Base-by-base conservation (phyloP, 2,888 invertebrate genomes). In the Phanerotoma sp. region DNA sequence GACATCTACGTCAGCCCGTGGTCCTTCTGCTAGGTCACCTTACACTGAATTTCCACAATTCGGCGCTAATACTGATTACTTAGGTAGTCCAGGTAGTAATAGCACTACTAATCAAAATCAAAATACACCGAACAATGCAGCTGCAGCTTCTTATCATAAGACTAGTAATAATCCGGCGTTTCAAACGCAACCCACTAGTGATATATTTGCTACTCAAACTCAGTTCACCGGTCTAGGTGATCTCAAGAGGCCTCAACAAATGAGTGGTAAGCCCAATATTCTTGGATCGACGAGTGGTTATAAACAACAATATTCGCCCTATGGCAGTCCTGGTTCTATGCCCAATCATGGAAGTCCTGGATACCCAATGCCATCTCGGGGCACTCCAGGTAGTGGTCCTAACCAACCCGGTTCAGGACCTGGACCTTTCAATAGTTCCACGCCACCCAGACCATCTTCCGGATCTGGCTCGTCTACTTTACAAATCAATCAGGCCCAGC, bases 401-500 rank as follows among this genome's bases (percentile, higher is more conserved):
- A 72, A 69, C 54, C 75, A 70, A 57, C 68, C 66, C 73, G 63
- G 75, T 72, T 68, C 80, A 54, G 69, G 69, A 68, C 77, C 74
- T 63, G 76, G 67, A 70, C 79, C 68, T 74, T 83, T 68, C 79
- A 82, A 69, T 54, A 76, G 67, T 57, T 77, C 71, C 58, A 79
- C 82, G 9, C 82, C 82, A 2, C 80, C 80, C 3, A 73, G 82
- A 62, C 83, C 83, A 13, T 79, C 83, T 0, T 80, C 82, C 0
- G 82, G 82, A 44, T 78, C 81, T 2, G 75, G 77, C n/a, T 80
- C 83, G 9, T 79, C 85, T 28, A 84, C 84, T 33, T 78, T 92
- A 63, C 92, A 93, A 77, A 91, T 93, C 81, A 89, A 89, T 72
- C 93, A 93, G 77, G 89, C 91, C 52, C 92, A 92, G 75, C 92